Evolutionary conservation across 53 echinoderm and acorn worm genomes (phyloP).

Genomic region (Apostichopus leukothele): DNA sequence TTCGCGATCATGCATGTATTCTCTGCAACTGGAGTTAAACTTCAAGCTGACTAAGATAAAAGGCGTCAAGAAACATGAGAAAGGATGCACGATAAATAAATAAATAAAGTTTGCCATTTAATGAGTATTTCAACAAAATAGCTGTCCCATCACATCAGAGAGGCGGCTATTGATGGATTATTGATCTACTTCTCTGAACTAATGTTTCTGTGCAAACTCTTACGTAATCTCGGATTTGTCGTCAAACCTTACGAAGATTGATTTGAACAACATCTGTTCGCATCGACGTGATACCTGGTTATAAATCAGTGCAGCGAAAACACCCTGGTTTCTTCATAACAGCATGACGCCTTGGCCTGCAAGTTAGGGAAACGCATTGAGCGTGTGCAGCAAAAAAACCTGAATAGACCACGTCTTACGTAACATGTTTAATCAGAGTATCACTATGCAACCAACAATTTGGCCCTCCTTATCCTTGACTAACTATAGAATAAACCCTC

Average conservation of each 20-base stretch:
- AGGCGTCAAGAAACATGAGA: no score
- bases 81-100: no score
- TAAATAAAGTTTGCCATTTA: no score
- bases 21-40: no score
- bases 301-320: neutral
- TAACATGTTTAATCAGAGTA: constrained; percentile 31
- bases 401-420: neutral
- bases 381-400: neutral
- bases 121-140: no score
- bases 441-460: constrained; percentile 23
- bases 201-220: neutral
- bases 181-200: neutral
- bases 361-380: no score
- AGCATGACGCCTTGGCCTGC: neutral
- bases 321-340: neutral
- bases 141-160: no score
- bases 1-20: neutral
- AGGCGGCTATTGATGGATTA: neutral
- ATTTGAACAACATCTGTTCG: neutral
- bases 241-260: neutral
- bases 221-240: neutral
- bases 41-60: no score
- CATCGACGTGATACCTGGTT: neutral
- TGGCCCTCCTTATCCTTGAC: constrained; percentile 14
- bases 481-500: constrained; percentile 41